Evolutionary conservation across 2,888 invertebrate genomes (phyloP).

Genomic region (Acleris laterana): DNA sequence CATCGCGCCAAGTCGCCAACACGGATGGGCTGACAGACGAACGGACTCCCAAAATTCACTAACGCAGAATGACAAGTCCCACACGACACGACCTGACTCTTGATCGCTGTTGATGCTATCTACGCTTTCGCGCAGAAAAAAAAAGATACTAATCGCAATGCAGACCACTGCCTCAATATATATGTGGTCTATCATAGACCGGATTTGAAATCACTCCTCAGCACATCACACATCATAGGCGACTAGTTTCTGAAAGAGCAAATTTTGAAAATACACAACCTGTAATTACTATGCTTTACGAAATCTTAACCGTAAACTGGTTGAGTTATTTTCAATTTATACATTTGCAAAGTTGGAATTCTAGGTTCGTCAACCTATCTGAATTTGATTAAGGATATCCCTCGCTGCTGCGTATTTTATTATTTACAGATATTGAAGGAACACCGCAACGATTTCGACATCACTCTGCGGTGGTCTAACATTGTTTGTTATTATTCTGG

Average conservation of each 20-base stretch:
- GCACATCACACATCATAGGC: slow-evolving; percentile 25
- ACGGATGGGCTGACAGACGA: slow-evolving; percentile 55
- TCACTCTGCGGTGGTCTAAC: slow-evolving; percentile 77
- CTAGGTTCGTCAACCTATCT: no score
- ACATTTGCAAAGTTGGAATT: no score
- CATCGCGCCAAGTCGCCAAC: slow-evolving; percentile 69
- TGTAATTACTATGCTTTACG: slow-evolving; percentile 15
- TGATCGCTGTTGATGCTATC: slow-evolving; percentile 42
- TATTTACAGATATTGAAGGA: slow-evolving; percentile 65
- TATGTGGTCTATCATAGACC: slow-evolving; percentile 49
- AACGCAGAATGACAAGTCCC: slow-evolving; percentile 51
- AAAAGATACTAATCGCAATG: slow-evolving; percentile 37
- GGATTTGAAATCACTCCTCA: slow-evolving; percentile 45
- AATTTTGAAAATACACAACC: slow-evolving; percentile 25
- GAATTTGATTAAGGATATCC: neutral
- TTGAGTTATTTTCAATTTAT: slow-evolving; percentile 5
- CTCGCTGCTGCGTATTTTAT: slow-evolving; percentile 37
- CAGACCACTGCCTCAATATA: slow-evolving; percentile 19
- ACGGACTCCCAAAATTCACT: slow-evolving; percentile 48
- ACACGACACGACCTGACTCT: slow-evolving; percentile 46
- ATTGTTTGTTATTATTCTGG: slow-evolving; percentile 61
- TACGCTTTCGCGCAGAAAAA: slow-evolving; percentile 39
- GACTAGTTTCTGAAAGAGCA: slow-evolving; percentile 38
- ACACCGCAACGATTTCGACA: slow-evolving; percentile 70
- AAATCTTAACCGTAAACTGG: slow-evolving; percentile 15